Evolutionary conservation across 2,888 invertebrate species (phyloP).

Genomic region (Salticus scenicus): DNA sequence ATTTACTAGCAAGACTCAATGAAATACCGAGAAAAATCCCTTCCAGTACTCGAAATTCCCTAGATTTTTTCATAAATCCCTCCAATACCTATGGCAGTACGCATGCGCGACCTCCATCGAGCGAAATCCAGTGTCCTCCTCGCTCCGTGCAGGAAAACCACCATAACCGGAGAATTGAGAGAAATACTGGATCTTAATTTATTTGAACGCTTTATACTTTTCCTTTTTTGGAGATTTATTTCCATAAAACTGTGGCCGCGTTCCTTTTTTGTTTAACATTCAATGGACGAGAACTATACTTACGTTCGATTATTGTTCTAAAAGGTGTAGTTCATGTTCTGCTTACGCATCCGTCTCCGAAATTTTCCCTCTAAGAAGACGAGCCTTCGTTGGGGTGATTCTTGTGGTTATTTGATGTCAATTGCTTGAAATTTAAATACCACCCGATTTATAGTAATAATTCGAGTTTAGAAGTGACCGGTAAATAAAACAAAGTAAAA

Average conservation of each 20-base stretch:
- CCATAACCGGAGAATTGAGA: constrained; percentile 60
- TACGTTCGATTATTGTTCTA: constrained; percentile 4
- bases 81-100: background rate
- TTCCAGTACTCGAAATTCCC: constrained; percentile 28
- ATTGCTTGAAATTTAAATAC: background rate
- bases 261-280: background rate
- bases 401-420: constrained; percentile 80
- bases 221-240: background rate
- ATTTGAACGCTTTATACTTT: background rate
- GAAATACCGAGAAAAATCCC: constrained; percentile 3
- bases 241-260: background rate
- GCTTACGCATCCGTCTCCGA: constrained; percentile 95
- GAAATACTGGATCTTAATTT: constrained; percentile 3
- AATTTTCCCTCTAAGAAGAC: constrained; percentile 98
- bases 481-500: no score
- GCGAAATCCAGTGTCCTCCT: constrained; percentile 44
- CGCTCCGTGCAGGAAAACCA: background rate
- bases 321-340: constrained; percentile 85
- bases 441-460: background rate
- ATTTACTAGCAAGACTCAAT: background rate
- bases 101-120: constrained; percentile 69
- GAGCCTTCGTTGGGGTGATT: constrained; percentile 96
- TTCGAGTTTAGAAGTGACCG: no score
- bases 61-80: constrained; percentile 30
- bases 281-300: background rate